phyloP scores from a whole-genome alignment of 2,888 invertebrate species.

The Lordiphosa fenestrarum region DNA sequence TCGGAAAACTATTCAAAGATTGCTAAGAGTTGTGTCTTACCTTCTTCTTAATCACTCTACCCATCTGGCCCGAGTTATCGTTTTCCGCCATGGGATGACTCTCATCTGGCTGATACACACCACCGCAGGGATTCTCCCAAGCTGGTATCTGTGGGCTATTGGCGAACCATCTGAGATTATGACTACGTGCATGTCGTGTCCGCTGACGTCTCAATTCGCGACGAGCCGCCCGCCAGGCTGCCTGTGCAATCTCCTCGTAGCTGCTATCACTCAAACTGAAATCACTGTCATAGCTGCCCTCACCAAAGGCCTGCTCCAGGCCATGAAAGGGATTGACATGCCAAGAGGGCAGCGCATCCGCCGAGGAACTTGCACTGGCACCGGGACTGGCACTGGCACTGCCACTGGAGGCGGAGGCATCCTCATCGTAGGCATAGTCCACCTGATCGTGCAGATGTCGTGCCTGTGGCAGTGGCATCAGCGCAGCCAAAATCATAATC shows the following conservation, averaged over 20 bases:
- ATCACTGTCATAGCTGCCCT: slow-evolving; percentile 42
- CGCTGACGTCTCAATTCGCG: slow-evolving; percentile 42
- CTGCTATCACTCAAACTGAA: slow-evolving; percentile 36
- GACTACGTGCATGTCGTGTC: slow-evolving; percentile 60
- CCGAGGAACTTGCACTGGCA: neutral
- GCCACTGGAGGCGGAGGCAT: slow-evolving; percentile 16
- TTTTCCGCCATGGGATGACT: neutral
- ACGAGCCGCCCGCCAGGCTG: slow-evolving; percentile 40
- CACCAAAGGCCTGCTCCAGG: slow-evolving; percentile 36
- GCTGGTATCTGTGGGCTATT: slow-evolving; percentile 40
- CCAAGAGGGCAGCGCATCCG: slow-evolving; percentile 27
- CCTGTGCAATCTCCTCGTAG: slow-evolving; percentile 50
- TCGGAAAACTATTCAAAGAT: no score
- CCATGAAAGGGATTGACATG: slow-evolving; percentile 47
- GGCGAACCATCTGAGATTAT: slow-evolving; percentile 35
- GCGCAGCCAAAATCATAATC: slow-evolving; percentile 40
- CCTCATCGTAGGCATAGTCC: slow-evolving; percentile 36
- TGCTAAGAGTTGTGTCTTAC: slow-evolving; percentile 9
- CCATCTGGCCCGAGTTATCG: slow-evolving; percentile 28
- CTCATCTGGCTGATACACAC: slow-evolving; percentile 37
- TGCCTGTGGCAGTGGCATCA: slow-evolving; percentile 46
- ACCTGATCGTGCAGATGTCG: slow-evolving; percentile 50
- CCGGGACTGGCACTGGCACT: neutral
- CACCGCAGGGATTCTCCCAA: slow-evolving; percentile 78
- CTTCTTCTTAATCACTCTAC: slow-evolving; percentile 28